phyloP scores from a whole-genome alignment of 2,888 invertebrate genomes.

The Ctena decussata region DNA sequence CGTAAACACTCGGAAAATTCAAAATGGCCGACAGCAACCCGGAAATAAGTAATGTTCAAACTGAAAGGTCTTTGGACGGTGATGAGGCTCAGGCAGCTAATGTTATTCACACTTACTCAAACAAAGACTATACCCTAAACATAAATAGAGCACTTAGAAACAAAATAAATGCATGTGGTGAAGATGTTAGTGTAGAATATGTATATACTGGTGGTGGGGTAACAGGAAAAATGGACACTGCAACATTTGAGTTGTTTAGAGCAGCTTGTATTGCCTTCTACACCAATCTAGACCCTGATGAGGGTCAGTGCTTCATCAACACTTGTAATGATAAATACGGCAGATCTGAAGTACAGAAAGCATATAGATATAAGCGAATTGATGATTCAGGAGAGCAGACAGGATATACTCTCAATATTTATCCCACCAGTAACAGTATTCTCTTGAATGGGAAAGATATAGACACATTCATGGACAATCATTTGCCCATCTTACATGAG shows the following conservation, averaged over 20 bases:
- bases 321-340: background rate
- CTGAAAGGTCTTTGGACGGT: too few species aligned
- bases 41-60: too few species aligned
- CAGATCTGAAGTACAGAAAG: background rate
- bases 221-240: background rate
- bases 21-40: too few species aligned
- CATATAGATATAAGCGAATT: background rate
- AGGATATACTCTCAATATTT: background rate
- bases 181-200: background rate
- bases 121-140: background rate
- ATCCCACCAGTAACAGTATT: background rate
- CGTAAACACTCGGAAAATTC: too few species aligned
- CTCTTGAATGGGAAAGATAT: background rate
- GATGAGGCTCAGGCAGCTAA: too few species aligned
- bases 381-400: background rate
- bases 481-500: background rate
- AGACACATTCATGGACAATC: background rate
- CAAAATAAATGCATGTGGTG: background rate
- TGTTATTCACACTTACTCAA: background rate
- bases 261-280: background rate
- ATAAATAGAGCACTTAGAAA: background rate
- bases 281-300: background rate
- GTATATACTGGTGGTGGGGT: background rate
- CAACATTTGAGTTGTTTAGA: background rate
- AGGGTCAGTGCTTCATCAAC: background rate